Base-by-base conservation (phyloP, 2,888 invertebrate species). In the Carcina quercana region DNA sequence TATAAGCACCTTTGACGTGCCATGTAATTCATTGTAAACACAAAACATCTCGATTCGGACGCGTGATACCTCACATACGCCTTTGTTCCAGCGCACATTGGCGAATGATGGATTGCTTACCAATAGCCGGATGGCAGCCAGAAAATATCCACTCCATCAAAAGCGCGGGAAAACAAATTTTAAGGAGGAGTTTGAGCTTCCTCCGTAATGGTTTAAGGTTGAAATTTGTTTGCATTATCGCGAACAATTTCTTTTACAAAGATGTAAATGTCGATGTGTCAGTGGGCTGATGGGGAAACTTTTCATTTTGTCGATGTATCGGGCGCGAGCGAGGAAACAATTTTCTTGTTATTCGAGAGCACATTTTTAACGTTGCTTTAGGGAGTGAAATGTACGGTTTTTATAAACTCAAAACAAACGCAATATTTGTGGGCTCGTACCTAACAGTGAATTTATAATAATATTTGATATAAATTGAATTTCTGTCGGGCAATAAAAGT, bases 181-280 rank as follows among this genome's bases (percentile, higher is more conserved):
- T 50, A 46, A 43, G 15, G 15, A 8, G 26, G 15, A 30, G 13
- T 24, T 30, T 29, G 20, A 21, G 13, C 12, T 19, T 11, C 7
- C 4, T 20, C 28, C 20, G n/a, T 21, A 29, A 5, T 15, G 21
- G 14, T 13, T 8, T 21, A 35, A 28, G 25, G 28, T 25, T 22
- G 15, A 32, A 25, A 15, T 32, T 26, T 29, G 15, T 25, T 5
- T 24, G 26, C 22, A 7, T 15, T 13, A 28, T 21, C 15, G 22
- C 12, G 7, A 32, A 25, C 32, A 26, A 32, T 33, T 33, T 12
- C 26, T 66, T 67, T 59, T 59, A 75, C 69, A 66, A 74, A 79
- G 75, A 80, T 79, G 76, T 78, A 71, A 71, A 76, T 70, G 75
- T 76, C 78, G 71, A 75, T 63, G 71, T 76, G 78, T 79, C 80